Evolutionary conservation across 1,140 invertebrate species (phyloP), one percentile per base, ranked within the genome.

Genomic region (Pentalonia nigronervosa): DNA sequence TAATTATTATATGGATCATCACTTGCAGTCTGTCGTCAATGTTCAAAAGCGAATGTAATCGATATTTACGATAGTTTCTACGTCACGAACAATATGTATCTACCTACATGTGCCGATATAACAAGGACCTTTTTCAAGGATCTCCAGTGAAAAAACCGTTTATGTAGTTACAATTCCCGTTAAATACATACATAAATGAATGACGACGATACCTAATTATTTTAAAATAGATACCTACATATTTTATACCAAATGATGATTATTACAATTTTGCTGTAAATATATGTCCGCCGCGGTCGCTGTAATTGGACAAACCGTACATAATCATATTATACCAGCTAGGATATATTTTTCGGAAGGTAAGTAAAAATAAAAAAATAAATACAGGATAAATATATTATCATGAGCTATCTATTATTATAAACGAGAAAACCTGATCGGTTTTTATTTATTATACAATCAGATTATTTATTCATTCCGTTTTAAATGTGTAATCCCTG

Each of bases 401-500:
- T 21, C 41, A 45, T 41, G 81, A 41, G 81, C 53, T 53, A 53
- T 21, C 53, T 21, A 23, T 25, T 0, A 83, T 83, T 14, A 41
- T 45, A 86, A 30, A 53, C 47, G n/a, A 53, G 17, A 50, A 34
- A 91, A 81, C 41, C 48, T n/a, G n/a, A 20, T 23, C 60, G 56
- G 30, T 83, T 83, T 67, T 91, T 91, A 47, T 20, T 45, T 47
- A 23, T 76, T 91, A 90, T 11, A 88, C 86, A 17, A n/a, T 34
- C 36, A 67, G 60, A 67, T 41, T 60, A 90, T 45, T 84, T 45
- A 84, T 84, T 84, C 41, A 34, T n/a, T 88, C 30, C 47, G 30
- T 88, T 88, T 88, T n/a, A 81, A 91, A 47, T 47, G 30, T 48
- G 30, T 67, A 91, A 91, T 91, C 56, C 60, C 90, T 91, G 90